These are phyloP conservation scores for Tenthredo mesomela DNA, from an alignment of 2,888 invertebrate species.

Conservation along the genomic window DNA sequence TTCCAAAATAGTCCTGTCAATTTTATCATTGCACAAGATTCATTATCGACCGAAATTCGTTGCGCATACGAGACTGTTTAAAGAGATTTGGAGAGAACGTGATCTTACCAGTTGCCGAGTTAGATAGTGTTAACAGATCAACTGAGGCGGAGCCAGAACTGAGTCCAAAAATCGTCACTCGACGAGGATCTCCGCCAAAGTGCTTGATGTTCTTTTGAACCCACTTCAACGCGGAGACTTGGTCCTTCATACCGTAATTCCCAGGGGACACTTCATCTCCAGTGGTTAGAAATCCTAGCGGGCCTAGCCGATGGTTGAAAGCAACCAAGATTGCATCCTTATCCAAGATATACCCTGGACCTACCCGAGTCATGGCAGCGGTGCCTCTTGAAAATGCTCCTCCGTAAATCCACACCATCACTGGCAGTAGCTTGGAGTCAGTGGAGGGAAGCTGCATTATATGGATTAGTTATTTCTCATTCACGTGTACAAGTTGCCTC, in stretches of 20 bases:
- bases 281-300: slow-evolving; percentile 2
- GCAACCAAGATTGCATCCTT: background rate
- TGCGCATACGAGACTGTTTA: background rate
- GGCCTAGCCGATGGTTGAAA: background rate
- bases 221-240: background rate
- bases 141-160: slow-evolving; percentile 4
- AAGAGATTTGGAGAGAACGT: background rate
- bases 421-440: background rate
- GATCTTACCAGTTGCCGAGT: background rate
- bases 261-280: slow-evolving; percentile 21
- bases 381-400: slow-evolving; percentile 7
- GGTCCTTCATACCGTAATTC: slow-evolving; percentile 19
- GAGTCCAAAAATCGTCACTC: slow-evolving; percentile 4
- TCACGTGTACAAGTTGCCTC: background rate
- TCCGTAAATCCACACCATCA: slow-evolving; percentile 1
- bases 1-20: background rate
- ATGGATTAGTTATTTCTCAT: background rate
- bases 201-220: background rate
- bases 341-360: background rate
- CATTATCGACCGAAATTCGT: background rate
- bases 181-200: slow-evolving; percentile 11
- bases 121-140: background rate
- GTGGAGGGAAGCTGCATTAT: background rate
- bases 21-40: background rate
- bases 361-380: background rate